Evolutionary conservation across 2,797 vertebrate genomes (phyloP).

Genomic region (Meriones psammophilus): DNA sequence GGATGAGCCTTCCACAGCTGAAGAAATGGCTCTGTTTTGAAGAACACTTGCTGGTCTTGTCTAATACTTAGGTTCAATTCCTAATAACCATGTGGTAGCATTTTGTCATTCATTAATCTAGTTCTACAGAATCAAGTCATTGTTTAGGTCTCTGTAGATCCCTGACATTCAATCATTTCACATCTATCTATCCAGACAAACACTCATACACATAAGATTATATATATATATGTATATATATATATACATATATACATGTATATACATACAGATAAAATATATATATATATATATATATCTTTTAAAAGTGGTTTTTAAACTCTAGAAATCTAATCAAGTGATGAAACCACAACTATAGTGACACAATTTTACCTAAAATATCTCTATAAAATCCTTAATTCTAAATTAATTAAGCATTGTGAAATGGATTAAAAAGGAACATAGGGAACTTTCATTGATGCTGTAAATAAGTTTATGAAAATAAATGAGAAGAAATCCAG

Average conservation of each 20-base stretch:
- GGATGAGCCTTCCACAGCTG: too few species aligned
- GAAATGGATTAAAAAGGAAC: neutral
- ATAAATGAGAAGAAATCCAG: neutral
- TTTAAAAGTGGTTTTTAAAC: neutral
- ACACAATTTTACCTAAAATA: neutral
- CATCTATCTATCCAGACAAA: neutral
- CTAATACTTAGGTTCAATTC: too few species aligned
- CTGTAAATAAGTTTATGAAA: conserved; percentile 12
- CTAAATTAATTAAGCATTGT: neutral
- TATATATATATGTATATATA: too few species aligned
- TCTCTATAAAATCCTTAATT: neutral
- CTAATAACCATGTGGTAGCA: too few species aligned
- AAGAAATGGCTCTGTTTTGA: too few species aligned
- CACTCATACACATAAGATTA: neutral
- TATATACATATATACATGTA: neutral
- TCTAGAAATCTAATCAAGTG: neutral
- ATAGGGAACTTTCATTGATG: neutral
- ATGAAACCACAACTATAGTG: neutral
- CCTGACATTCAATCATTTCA: neutral
- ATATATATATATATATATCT: too few species aligned
- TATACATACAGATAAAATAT: too few species aligned
- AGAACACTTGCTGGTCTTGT: neutral
- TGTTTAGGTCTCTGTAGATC: too few species aligned
- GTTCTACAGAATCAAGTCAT: too few species aligned
- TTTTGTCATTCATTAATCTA: too few species aligned